phyloP scores from a whole-genome alignment of 2,888 invertebrate genomes.

The Epirrhoe tristata region DNA sequence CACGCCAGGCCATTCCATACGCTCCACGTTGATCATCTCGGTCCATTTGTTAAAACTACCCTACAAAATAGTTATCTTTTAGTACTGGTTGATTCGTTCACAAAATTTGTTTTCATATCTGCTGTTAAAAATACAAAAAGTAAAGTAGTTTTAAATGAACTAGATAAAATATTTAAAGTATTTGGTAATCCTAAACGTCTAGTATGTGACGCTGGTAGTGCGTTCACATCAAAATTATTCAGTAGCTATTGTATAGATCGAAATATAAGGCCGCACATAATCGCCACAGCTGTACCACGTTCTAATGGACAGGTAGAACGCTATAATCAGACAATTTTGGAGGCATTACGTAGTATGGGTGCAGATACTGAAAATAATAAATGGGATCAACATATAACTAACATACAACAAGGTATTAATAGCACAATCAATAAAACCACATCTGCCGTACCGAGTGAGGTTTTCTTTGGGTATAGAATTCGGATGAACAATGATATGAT shows the following conservation, averaged over 20 bases:
- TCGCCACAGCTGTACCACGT: slow-evolving; percentile 26
- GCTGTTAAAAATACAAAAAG: slow-evolving; percentile 42
- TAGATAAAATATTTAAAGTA: slow-evolving; percentile 43
- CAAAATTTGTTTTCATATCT: slow-evolving; percentile 49
- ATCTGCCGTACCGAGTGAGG: slow-evolving; percentile 9
- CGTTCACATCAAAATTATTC: slow-evolving; percentile 46
- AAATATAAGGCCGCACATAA: slow-evolving; percentile 11
- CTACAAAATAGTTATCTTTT: slow-evolving; percentile 47
- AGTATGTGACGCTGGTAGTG: slow-evolving; percentile 45
- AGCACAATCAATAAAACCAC: slow-evolving; percentile 26
- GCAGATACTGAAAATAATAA: slow-evolving; percentile 43
- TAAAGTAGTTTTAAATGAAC: slow-evolving; percentile 36
- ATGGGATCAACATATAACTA: slow-evolving; percentile 40
- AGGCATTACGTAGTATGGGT: slow-evolving; percentile 30
- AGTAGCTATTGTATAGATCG: slow-evolving; percentile 32
- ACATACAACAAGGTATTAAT: slow-evolving; percentile 46
- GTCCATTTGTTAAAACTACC: slow-evolving; percentile 41
- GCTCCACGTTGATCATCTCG: slow-evolving; percentile 51
- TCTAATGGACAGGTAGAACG: slow-evolving; percentile 46
- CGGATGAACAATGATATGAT: slow-evolving; percentile 14
- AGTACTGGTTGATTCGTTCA: slow-evolving; percentile 39
- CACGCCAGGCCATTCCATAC: slow-evolving; percentile 23
- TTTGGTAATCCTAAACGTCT: slow-evolving; percentile 45
- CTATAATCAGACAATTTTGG: slow-evolving; percentile 44
- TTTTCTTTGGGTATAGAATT: slow-evolving; percentile 11